Evolutionary conservation across 2,888 invertebrate genomes (phyloP).

Genomic region (Trachelus stipa): DNA sequence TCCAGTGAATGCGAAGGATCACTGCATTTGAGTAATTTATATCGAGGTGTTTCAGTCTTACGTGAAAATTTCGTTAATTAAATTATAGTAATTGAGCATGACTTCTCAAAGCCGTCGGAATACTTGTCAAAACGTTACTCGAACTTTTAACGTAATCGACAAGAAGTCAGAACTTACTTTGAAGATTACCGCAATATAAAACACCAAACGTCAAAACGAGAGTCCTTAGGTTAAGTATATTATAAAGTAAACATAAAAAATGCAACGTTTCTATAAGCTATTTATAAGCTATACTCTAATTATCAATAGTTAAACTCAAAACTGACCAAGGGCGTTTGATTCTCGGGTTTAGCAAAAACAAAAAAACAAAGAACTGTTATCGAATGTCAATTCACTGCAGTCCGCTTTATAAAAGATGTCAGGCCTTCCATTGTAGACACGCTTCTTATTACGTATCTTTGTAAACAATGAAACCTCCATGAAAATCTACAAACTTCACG

Average conservation of each 20-base stretch:
- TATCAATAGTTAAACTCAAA: constrained; percentile 21
- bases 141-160: background rate
- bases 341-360: constrained; percentile 14
- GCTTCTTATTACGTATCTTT: background rate
- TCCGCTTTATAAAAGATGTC: too few species aligned
- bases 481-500: constrained; percentile 1
- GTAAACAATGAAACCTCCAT: background rate
- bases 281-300: background rate
- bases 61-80: constrained; percentile 39
- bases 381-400: too few species aligned
- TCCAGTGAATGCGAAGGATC: too few species aligned
- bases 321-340: constrained; percentile 35
- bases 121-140: constrained; percentile 16
- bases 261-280: too few species aligned
- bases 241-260: too few species aligned
- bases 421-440: background rate
- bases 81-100: constrained; percentile 51
- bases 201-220: too few species aligned
- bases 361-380: too few species aligned
- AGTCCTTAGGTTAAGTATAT: too few species aligned
- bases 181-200: too few species aligned
- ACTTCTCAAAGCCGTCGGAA: constrained; percentile 32
- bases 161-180: too few species aligned
- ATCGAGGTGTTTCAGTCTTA: constrained; percentile 60
- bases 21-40: constrained; percentile 14